A percentile compares a stretch with the other conserved stretches of the same genome.
phyloP scores from a whole-genome alignment of 2,888 invertebrate species.

The Dioctria rufipes region DNA sequence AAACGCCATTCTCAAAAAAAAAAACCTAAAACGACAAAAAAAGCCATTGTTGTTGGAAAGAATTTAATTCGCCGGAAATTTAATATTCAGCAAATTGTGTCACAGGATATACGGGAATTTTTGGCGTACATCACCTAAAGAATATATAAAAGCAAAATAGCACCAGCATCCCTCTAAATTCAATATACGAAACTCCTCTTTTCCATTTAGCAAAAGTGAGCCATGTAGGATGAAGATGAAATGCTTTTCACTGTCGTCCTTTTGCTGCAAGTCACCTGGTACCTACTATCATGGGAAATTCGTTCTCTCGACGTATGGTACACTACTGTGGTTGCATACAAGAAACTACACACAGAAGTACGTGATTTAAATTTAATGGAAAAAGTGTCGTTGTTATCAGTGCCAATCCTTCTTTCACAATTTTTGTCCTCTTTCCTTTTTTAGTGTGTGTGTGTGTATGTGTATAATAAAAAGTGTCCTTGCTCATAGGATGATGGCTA shows the following conservation, averaged over 20 bases:
- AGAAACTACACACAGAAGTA: constrained; percentile 20
- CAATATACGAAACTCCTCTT: constrained; percentile 28
- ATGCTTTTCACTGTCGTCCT: not conserved
- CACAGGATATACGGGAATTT: not conserved
- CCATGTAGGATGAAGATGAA: not conserved
- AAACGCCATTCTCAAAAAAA: no score
- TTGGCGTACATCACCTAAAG: constrained; percentile 23
- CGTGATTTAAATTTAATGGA: constrained; percentile 49
- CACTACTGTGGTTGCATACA: not conserved
- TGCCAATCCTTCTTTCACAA: constrained; percentile 29
- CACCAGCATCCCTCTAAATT: not conserved
- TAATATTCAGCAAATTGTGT: constrained; percentile 39
- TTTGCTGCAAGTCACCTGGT: constrained; percentile 6
- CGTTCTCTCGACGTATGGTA: not conserved
- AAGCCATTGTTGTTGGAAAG: not conserved
- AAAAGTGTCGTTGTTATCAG: constrained; percentile 40
- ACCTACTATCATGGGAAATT: not conserved
- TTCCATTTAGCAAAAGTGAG: constrained; percentile 1
- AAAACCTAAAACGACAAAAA: no score
- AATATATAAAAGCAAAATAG: constrained; percentile 2
- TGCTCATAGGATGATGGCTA: not conserved
- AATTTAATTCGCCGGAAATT: constrained; percentile 27
- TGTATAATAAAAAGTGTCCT: not conserved
- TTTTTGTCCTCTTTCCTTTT: not conserved
- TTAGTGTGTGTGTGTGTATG: not conserved